Base-by-base conservation (phyloP, 2,113 vertebrate genomes). In the Erythrocebus patas region DNA sequence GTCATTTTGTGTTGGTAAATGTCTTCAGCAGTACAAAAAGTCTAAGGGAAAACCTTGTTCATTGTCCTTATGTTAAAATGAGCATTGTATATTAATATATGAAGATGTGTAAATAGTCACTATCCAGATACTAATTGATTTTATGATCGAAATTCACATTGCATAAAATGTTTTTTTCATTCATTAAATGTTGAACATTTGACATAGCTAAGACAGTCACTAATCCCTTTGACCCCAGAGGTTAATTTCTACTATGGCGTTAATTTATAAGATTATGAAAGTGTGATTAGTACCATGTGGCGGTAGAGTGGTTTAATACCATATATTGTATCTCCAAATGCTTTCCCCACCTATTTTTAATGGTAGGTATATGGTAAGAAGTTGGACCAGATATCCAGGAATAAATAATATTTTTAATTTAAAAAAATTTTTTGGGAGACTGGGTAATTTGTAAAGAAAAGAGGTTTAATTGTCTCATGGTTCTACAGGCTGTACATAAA, bases 1-100 rank as follows among this genome's bases (percentile, higher is more conserved):
- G 40, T 50, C 40, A 48, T 91, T 92, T 94, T 93, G 48, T 97
- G 55, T 94, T 90, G 17, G 20, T 85, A 85, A 95, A 73, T 96
- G 43, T 70, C 48, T 75, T 80, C 13, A 64, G n/a, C 40, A 45
- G 35, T 93, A 40, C 16, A 91, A 27, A 89, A 89, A 86, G 14
- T 80, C 80, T 73, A 38, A 88, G 83, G 35, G 57, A 85, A n/a
- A 91, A 16, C 17, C 25, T 94, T 93, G n/a, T 81, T 95, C 4
- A 40, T 35, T 80, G 13, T 84, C 35, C 66, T 61, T 76, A 13
- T 73, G 12, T 92, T 81, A 94, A 95, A 89, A 48, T 89, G 17
- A 80, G 8, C 61, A 75, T 88, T 72, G 13, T 89, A 1, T 82
- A 32, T 89, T 81, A n/a, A 55, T 82, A 40, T 84, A 10, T 70